Conservation (phyloP, 2,888 invertebrate genomes). For the Lithophane semibrunnea region DNA sequence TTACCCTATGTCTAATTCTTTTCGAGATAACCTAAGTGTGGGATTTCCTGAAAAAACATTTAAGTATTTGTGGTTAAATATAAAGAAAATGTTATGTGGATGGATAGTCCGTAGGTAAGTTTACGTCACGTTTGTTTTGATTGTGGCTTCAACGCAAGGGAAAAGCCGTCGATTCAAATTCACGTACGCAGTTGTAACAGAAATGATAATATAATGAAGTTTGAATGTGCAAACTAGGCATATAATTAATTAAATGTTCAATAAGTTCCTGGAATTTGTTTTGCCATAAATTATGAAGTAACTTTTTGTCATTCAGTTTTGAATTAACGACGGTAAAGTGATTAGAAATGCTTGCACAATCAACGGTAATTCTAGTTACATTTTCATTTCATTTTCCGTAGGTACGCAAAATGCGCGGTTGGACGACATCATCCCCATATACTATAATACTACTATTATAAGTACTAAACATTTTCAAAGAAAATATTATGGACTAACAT, state of each 20-base stretch:
- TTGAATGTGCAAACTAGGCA: too few relatives aligned
- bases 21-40: not conserved
- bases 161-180: conserved; percentile 6
- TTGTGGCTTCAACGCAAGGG: not conserved
- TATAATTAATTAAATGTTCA: not conserved
- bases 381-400: not conserved
- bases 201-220: too few relatives aligned
- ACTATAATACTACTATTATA: too few relatives aligned
- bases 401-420: not conserved
- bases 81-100: not conserved
- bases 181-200: not conserved
- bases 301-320: not conserved
- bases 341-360: not conserved
- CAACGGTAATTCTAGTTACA: too few relatives aligned
- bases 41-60: not conserved
- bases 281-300: not conserved
- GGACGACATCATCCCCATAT: not conserved
- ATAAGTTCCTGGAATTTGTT: not conserved
- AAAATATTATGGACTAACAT: conserved; percentile 2
- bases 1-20: not conserved
- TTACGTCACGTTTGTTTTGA: conserved; percentile 25
- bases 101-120: not conserved
- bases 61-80: not conserved
- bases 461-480: not conserved
- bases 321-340: not conserved